Evolutionary conservation across 2,888 invertebrate species (phyloP), one percentile per base, ranked within the genome.

Genomic region (Hybos culiciformis): DNA sequence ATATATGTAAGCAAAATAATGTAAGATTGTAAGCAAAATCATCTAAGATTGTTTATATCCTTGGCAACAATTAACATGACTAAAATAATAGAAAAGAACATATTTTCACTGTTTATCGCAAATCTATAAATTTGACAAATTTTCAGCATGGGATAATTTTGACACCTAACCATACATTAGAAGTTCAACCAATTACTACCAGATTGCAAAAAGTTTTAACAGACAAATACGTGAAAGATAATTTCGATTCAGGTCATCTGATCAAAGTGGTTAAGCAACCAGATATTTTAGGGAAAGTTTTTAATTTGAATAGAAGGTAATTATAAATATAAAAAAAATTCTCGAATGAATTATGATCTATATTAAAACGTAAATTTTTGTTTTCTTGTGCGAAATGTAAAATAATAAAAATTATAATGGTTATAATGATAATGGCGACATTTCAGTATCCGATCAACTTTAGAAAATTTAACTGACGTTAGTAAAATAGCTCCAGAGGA

Each of bases 71-170:
- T 8, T 8, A 8, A 11, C 6, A 8, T 24, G 6, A 11, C 11
- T 8, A 24, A 8, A 24, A 24, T 24, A 8, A 24, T 8, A 24
- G 11, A 24, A 24, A 11, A 24, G 24, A 24, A 8, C 24, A 24
- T 24, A 24, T 24, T 24, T 8, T 24, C 7, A 24, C 6, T 24
- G 7, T 11, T 11, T 24, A 8, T 24, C 11, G 11, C 6, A 8
- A 24, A 24, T 11, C 24, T 8, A n/a, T 31, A n/a, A 14, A 14
- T 31, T 11, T 11, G n/a, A 6, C 19, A 17, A 9, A 19, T 18
- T 12, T 34, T 46, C 66, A 82, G 80, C 76, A 75, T 51, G 83
- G 83, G 14, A 63, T 82, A 43, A 71, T 83, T 39, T 72, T 83
- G 48, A 63, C 77, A 40, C 73, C 77, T 47, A 78, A 81, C 55